phyloP scores from a whole-genome alignment of 2,113 vertebrate species.

The Cyphomyrus plagiostoma region DNA sequence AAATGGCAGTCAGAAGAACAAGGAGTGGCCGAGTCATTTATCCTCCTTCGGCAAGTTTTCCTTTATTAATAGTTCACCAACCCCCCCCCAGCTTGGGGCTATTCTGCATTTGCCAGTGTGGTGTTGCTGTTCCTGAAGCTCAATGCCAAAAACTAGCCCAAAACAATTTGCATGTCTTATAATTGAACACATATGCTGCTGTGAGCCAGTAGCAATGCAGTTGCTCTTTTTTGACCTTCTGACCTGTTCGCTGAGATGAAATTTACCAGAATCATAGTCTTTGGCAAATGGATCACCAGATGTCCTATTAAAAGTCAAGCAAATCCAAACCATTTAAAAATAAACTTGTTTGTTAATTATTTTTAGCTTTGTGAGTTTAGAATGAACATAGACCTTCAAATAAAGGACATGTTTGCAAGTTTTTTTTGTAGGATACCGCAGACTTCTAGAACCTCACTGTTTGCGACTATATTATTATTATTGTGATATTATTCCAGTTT shows the following conservation, averaged over 20 bases:
- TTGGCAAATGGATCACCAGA: neutral
- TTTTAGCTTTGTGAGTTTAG: neutral
- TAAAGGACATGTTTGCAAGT: neutral
- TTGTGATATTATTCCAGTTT: neutral
- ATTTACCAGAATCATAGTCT: neutral
- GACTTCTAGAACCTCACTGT: neutral
- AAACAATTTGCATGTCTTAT: neutral
- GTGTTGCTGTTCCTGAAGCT: neutral
- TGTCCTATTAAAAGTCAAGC: neutral
- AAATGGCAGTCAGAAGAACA: constrained; percentile 66
- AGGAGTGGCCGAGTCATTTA: constrained; percentile 66
- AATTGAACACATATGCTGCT: neutral
- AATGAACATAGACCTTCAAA: neutral
- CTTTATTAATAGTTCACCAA: neutral
- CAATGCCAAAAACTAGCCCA: neutral
- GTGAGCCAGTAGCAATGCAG: neutral
- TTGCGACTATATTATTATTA: neutral
- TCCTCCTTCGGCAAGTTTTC: constrained; percentile 38
- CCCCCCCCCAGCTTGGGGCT: neutral
- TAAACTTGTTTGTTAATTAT: neutral
- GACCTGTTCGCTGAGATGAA: neutral
- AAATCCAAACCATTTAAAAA: neutral
- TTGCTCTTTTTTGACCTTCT: neutral
- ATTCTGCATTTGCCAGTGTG: neutral
- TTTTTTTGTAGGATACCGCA: neutral